Evolutionary conservation across 2,113 vertebrate genomes (phyloP), one percentile per base, ranked within the genome.

Genomic region (Atractosteus spatula): DNA sequence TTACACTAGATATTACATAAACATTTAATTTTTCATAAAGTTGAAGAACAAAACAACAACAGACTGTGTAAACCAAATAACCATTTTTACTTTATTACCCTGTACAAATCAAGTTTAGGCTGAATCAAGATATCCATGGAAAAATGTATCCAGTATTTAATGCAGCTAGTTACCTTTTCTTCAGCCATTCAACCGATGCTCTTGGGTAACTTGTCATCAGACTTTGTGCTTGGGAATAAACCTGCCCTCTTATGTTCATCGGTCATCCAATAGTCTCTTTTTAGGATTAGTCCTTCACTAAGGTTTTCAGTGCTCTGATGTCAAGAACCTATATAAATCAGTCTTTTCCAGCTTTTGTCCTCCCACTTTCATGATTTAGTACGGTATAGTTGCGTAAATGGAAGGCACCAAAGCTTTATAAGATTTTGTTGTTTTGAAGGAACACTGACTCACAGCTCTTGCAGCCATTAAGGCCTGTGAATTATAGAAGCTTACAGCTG

Each of bases 21-120:
- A 29, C 29, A 29, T 29, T 29, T 29, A 29, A 29, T 29, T 29
- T 29, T 29, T 29, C 29, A 29, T 29, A 29, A 29, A 29, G 29
- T 29, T 0, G 29, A 29, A 29, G 78, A 74, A 85, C 84, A 88
- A 88, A 86, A 84, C 81, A 84, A 87, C 85, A 89, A 83, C 80
- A 81, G 70, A 81, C 85, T 85, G 84, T 83, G 85, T 44, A 55
- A 69, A 56, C n/a, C 59, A 74, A n/a, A 45, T 62, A 64, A 62
- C 17, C 41, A 44, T n/a, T 13, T 68, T 74, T 57, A 65, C 57
- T 62, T 73, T 73, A 62, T 70, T 70, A 74, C 13, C 57, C 47
- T 56, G 62, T 63, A 81, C 76, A 85, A 74, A 78, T 77, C 82
- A 80, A 74, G 74, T 80, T 75, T 73, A 61, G 66, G 62, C 7